phyloP scores from a whole-genome alignment of 1,140 invertebrate species.

The Ylistrum balloti region DNA sequence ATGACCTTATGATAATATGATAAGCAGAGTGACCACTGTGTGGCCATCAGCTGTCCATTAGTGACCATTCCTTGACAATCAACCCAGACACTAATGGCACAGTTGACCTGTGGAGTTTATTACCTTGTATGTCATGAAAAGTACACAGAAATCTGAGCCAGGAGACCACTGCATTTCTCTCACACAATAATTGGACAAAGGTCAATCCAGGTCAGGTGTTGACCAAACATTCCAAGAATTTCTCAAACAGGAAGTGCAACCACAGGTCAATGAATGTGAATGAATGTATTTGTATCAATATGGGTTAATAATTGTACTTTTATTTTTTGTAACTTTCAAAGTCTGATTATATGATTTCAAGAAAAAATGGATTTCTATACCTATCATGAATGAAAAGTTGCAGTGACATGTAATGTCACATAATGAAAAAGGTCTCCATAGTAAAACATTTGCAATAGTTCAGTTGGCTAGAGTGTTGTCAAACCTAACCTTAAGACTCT shows the following conservation, averaged over 20 bases:
- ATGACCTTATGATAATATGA: neutral
- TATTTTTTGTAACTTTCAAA: too few species aligned
- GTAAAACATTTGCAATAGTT: too few species aligned
- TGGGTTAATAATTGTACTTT: too few species aligned
- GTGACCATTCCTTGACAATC: neutral
- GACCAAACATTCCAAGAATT: neutral
- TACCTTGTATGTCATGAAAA: neutral
- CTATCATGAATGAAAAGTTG: too few species aligned
- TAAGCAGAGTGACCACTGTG: neutral
- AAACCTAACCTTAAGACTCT: too few species aligned
- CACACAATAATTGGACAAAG: neutral
- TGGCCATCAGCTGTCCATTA: conserved; percentile 7
- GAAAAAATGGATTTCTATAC: too few species aligned
- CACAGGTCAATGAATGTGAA: neutral
- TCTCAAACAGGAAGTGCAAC: neutral
- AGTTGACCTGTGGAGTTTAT: neutral
- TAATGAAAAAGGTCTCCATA: too few species aligned
- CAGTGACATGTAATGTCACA: too few species aligned
- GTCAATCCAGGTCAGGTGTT: neutral
- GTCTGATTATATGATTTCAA: too few species aligned
- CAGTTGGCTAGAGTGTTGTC: too few species aligned
- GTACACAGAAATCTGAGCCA: too few species aligned
- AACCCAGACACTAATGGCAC: neutral
- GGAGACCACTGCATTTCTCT: neutral
- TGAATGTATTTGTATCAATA: too few species aligned